phyloP scores from a whole-genome alignment of 2,888 invertebrate species.

The Aspidiotus rigidus region DNA sequence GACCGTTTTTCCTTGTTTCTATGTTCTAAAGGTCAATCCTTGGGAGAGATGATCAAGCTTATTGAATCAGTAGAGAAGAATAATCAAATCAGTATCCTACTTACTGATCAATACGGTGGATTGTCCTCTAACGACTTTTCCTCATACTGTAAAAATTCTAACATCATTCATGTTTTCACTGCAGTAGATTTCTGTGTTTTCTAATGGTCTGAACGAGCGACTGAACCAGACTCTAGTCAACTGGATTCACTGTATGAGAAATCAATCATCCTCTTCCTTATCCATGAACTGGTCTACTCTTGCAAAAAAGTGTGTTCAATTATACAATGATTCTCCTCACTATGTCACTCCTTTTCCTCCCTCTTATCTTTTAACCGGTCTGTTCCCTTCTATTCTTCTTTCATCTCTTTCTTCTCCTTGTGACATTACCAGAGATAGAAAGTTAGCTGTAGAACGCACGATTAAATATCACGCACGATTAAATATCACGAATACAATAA shows the following conservation, averaged over 20 bases:
- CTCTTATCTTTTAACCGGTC: constrained; percentile 2
- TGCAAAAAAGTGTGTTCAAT: not conserved
- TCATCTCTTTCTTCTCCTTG: not conserved
- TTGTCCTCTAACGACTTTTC: not conserved
- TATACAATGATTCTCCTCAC: not conserved
- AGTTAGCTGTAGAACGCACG: not conserved
- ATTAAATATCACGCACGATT: not conserved
- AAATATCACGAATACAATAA: not conserved
- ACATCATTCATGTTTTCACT: not conserved
- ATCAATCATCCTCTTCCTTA: not conserved
- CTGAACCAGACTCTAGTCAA: not conserved
- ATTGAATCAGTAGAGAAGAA: not conserved
- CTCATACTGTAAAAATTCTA: not conserved
- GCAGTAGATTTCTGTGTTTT: not conserved
- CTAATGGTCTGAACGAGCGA: not conserved
- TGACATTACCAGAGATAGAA: not conserved
- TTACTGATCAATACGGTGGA: constrained; percentile 7
- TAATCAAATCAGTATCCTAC: not conserved
- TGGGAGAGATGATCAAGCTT: not conserved
- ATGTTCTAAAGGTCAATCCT: constrained; percentile 39
- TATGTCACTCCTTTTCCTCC: not conserved
- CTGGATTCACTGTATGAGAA: not conserved
- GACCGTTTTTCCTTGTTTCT: constrained; percentile 39
- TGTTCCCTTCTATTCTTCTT: not conserved
- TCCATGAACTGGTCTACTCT: not conserved